These are phyloP conservation scores for Idaea straminata DNA, from an alignment of 2,888 invertebrate genomes.

Conservation along the genomic window DNA sequence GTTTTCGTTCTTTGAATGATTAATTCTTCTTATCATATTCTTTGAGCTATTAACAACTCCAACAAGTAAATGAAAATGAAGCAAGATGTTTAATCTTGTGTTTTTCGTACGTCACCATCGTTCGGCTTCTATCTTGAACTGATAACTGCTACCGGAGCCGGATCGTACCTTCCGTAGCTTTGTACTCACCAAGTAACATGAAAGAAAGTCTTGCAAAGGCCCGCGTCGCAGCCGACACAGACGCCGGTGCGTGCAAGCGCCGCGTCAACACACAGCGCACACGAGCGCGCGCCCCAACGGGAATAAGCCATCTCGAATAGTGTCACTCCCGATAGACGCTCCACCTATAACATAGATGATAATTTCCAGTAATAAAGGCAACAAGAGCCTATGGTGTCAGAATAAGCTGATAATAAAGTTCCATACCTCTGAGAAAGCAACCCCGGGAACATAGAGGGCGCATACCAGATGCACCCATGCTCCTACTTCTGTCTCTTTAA, in stretches of 20 bases:
- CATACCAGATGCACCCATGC: conserved; percentile 99
- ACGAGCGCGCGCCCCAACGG: conserved; percentile 96
- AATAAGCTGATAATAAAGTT: not conserved
- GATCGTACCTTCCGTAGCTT: not conserved
- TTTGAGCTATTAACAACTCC: no score
- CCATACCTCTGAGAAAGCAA: conserved; percentile 95
- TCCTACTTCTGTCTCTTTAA: conserved; percentile 97
- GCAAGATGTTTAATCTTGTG: no score
- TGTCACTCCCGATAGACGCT: conserved; percentile 94
- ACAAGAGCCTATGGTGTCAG: no score
- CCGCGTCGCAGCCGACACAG: conserved; percentile 98
- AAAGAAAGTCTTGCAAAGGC: conserved; percentile 98
- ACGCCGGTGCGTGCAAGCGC: conserved; percentile 95
- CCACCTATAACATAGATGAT: conserved; percentile 71
- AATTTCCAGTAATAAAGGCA: not conserved
- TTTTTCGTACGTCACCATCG: no score
- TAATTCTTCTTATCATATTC: no score
- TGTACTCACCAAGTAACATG: conserved; percentile 95
- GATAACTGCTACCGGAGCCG: no score
- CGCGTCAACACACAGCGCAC: conserved; percentile 93
- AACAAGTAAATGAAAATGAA: no score
- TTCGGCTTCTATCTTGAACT: no score
- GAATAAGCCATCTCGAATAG: conserved; percentile 98
- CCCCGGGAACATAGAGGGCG: conserved; percentile 97
- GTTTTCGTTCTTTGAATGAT: no score